Percentiles rank a stretch among this genome's conserved stretches.
These are phyloP conservation scores for Gorsachius goisagi DNA, from an alignment of 2,113 vertebrate genomes.

Conservation along the genomic window DNA sequence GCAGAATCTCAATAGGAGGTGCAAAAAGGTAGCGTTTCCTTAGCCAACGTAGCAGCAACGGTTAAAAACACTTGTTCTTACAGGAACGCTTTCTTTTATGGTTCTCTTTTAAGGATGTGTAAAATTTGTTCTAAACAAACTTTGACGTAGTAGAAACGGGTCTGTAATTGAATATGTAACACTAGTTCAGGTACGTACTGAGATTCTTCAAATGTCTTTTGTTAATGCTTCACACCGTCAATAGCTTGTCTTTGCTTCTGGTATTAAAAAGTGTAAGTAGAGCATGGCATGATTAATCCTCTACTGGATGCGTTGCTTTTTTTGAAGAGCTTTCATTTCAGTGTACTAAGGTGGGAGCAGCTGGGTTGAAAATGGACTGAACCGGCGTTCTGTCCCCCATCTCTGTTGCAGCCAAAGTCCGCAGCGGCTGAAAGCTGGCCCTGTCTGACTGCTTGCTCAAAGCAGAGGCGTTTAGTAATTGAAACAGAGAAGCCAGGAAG, in stretches of 20 bases:
- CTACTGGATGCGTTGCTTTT: not conserved
- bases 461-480: not conserved
- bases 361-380: not conserved
- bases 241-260: slow-evolving; percentile 41
- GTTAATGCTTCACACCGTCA: slow-evolving; percentile 12
- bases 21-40: not conserved
- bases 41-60: not conserved
- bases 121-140: slow-evolving; percentile 47
- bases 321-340: not conserved
- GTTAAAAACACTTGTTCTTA: slow-evolving; percentile 29
- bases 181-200: slow-evolving; percentile 13
- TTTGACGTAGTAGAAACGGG: slow-evolving; percentile 32
- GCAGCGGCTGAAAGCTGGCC: not conserved
- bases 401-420: not conserved
- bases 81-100: not conserved
- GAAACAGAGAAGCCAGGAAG: not conserved
- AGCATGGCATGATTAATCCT: slow-evolving; percentile 54
- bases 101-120: slow-evolving; percentile 34
- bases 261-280: slow-evolving; percentile 21
- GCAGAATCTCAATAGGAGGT: not conserved
- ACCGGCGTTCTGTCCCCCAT: not conserved
- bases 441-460: not conserved
- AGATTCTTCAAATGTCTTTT: slow-evolving; percentile 14
- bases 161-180: slow-evolving; percentile 37
- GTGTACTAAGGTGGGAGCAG: not conserved